A percentile compares a stretch with the other conserved stretches of the same genome.
phyloP scores from a whole-genome alignment of 2,113 vertebrate species.

The Actenoides lindsayi region DNA sequence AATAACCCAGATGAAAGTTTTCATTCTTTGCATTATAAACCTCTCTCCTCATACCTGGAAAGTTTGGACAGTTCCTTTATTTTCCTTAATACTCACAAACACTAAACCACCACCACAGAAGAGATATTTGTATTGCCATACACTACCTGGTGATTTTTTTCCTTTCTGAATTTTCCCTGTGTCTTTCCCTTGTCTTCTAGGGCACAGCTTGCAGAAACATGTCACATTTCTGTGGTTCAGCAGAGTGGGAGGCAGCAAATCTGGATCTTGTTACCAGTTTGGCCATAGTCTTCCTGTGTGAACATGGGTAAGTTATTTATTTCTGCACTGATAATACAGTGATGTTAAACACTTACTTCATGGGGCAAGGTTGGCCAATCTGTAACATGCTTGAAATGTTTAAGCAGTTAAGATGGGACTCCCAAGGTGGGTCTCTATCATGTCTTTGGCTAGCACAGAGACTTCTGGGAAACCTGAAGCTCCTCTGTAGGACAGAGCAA shows the following conservation, averaged over 20 bases:
- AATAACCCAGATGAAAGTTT: not conserved
- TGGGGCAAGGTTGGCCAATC: not conserved
- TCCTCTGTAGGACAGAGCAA: not conserved
- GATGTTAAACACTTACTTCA: not conserved
- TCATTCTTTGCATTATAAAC: not conserved
- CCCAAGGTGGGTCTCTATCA: not conserved
- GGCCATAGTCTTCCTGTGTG: not conserved
- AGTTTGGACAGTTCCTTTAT: conserved; percentile 53
- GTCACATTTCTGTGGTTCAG: conserved; percentile 1
- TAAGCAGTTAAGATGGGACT: not conserved
- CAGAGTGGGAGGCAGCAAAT: conserved; percentile 33
- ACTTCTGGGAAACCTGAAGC: not conserved
- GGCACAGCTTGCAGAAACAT: conserved; percentile 1
- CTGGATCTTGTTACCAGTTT: conserved; percentile 27
- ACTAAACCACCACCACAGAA: not conserved
- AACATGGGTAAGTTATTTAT: not conserved
- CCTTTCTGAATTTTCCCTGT: not conserved
- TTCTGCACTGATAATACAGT: not conserved
- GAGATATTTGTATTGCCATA: not conserved
- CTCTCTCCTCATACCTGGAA: not conserved
- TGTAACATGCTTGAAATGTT: not conserved
- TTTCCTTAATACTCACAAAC: conserved; percentile 14
- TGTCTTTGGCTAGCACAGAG: not conserved
- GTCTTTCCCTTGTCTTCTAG: not conserved
- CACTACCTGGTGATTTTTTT: not conserved